These are phyloP conservation scores for Cariama cristata DNA, from an alignment of 2,113 vertebrate species.

Conservation along the genomic window DNA sequence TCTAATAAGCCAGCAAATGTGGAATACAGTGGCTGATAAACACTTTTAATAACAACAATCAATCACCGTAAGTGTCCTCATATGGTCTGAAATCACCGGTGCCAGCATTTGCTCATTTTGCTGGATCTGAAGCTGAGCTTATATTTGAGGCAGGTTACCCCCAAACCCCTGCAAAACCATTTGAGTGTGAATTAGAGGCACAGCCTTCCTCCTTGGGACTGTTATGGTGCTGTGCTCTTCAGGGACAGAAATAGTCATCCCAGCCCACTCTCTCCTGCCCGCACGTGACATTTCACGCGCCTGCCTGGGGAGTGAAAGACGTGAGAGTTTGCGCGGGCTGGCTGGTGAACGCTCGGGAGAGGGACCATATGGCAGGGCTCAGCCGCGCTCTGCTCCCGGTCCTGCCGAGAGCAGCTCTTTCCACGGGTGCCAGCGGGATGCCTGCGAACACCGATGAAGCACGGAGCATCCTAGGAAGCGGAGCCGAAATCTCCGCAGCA, in stretches of 20 bases:
- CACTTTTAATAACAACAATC: not conserved
- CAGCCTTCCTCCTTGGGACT: not conserved
- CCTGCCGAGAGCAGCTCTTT: not conserved
- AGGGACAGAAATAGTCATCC: not conserved
- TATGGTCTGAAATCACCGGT: not conserved
- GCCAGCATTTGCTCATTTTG: not conserved
- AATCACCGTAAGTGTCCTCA: not conserved
- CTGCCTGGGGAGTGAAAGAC: not conserved
- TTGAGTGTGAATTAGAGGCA: not conserved
- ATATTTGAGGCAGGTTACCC: not conserved
- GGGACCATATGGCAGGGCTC: slow-evolving; percentile 2
- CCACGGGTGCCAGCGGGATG: not conserved
- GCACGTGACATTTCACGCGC: not conserved
- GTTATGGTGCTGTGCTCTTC: not conserved
- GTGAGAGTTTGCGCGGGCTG: not conserved
- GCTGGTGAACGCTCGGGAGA: not conserved
- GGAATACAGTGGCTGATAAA: not conserved
- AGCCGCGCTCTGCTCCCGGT: not conserved
- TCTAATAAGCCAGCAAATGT: not conserved
- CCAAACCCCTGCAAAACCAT: not conserved
- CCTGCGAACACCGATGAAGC: not conserved
- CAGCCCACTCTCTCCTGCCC: not conserved
- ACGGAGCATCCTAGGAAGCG: rapidly evolving
- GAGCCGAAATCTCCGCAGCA: rapidly evolving
- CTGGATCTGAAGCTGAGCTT: not conserved